Percentiles rank a stretch among this genome's conserved stretches.
phyloP scores from a whole-genome alignment of 1,140 invertebrate genomes.

The Cydia fagiglandana region DNA sequence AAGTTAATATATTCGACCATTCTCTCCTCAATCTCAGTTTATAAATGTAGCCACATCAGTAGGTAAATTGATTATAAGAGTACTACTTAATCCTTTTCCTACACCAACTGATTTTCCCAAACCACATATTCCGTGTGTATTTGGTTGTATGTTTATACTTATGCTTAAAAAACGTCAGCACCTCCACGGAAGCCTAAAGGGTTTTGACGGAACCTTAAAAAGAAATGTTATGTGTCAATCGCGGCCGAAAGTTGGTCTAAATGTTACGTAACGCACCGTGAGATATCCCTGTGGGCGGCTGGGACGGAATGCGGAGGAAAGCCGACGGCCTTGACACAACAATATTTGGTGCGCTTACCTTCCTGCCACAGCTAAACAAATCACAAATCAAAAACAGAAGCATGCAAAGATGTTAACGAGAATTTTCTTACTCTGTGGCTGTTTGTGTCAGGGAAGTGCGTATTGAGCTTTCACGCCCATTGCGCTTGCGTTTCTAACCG shows the following conservation, averaged over 20 bases:
- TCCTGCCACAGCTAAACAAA: constrained; percentile 49
- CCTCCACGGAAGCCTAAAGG: background rate
- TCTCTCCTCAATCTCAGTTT: too few relatives aligned
- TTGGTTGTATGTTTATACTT: background rate
- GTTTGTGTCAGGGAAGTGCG: constrained; percentile 55
- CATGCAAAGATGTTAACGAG: constrained; percentile 39
- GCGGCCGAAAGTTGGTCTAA: constrained; percentile 62
- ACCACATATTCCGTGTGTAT: background rate
- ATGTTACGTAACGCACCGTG: constrained; percentile 73
- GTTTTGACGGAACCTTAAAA: constrained; percentile 35
- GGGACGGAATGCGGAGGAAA: constrained; percentile 77
- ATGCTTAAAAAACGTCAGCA: constrained; percentile 2
- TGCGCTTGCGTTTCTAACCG: constrained; percentile 63
- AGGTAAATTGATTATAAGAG: background rate
- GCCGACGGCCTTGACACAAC: constrained; percentile 75
- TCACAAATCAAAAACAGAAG: constrained; percentile 45
- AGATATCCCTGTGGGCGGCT: constrained; percentile 76
- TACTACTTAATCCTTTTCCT: background rate
- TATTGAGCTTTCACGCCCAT: constrained; percentile 69
- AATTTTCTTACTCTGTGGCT: constrained; percentile 50
- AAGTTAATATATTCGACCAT: background rate
- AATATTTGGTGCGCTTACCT: constrained; percentile 71
- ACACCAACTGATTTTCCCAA: background rate
- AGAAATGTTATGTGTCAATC: constrained; percentile 60
- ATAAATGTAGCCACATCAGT: background rate